phyloP scores from a whole-genome alignment of 2,888 invertebrate genomes.

The Adelphocoris suturalis region DNA sequence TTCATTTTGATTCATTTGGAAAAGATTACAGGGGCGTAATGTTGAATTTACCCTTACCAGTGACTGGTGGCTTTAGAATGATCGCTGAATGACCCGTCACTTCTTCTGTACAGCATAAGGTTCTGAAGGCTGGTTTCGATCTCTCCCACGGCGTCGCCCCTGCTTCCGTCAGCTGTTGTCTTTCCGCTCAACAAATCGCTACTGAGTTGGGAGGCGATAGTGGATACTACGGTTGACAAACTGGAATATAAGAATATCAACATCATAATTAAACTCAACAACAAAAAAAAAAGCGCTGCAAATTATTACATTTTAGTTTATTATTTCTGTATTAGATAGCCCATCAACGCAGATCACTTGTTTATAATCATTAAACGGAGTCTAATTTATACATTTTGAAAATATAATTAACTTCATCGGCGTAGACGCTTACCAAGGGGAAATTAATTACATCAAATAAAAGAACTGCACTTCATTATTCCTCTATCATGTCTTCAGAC shows the following conservation, averaged over 20 bases:
- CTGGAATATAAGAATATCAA: slow-evolving; percentile 76
- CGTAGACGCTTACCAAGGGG: no score
- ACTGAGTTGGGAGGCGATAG: slow-evolving; percentile 82
- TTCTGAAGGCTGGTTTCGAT: slow-evolving; percentile 78
- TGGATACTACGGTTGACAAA: slow-evolving; percentile 81
- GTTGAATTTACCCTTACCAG: slow-evolving; percentile 76
- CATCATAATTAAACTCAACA: neutral
- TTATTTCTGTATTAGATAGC: no score
- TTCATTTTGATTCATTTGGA: no score
- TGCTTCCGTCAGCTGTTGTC: neutral
- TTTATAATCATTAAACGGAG: no score
- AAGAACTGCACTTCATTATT: no score
- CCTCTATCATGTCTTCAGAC: no score
- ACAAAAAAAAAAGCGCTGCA: neutral
- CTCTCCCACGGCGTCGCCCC: slow-evolving; percentile 77
- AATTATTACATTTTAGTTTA: no score
- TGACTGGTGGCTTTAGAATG: slow-evolving; percentile 84
- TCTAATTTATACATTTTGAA: neutral
- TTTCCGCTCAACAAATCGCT: slow-evolving; percentile 76
- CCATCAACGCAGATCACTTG: no score
- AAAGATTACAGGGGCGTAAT: no score
- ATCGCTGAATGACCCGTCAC: slow-evolving; percentile 85
- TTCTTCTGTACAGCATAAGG: slow-evolving; percentile 83
- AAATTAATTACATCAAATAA: no score
- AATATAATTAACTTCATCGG: neutral